phyloP scores from a whole-genome alignment of 1,140 invertebrate genomes.

The Drosophila sp. region DNA sequence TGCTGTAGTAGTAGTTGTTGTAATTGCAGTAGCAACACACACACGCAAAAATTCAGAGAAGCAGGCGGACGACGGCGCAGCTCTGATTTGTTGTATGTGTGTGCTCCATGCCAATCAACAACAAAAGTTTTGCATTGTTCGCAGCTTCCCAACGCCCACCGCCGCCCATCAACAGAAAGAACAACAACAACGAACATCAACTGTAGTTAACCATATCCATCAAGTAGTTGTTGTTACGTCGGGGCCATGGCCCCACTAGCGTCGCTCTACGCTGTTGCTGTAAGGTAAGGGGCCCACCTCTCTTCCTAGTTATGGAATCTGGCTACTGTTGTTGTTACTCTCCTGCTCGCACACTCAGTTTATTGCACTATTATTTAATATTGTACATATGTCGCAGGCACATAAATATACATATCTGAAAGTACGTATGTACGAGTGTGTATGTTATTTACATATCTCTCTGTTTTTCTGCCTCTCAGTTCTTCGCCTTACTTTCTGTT shows the following conservation, averaged over 20 bases:
- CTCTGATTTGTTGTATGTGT: constrained; percentile 42
- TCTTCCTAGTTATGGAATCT: constrained; percentile 19
- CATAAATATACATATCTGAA: constrained; percentile 18
- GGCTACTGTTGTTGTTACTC: constrained; percentile 25
- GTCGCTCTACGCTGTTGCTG: constrained; percentile 22
- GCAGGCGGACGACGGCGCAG: constrained; percentile 19
- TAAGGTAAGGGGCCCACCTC: constrained; percentile 51
- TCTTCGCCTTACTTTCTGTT: constrained; percentile 9
- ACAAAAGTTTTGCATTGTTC: constrained; percentile 63
- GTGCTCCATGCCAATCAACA: constrained; percentile 55
- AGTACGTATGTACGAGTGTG: constrained; percentile 21
- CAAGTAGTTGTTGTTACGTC: constrained; percentile 36
- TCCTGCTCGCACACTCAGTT: constrained; percentile 36
- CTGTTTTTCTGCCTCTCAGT: constrained; percentile 10
- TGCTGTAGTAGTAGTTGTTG: constrained; percentile 39
- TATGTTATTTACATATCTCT: constrained; percentile 37
- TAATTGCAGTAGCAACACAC: constrained; percentile 32
- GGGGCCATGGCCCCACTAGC: constrained; percentile 44
- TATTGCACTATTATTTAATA: constrained; percentile 45
- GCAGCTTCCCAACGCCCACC: constrained; percentile 41
- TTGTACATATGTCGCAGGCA: background rate
- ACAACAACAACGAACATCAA: constrained; percentile 25
- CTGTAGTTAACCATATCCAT: constrained; percentile 33
- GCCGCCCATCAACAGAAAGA: constrained; percentile 33
- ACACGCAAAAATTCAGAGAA: constrained; percentile 9